phyloP scores from a whole-genome alignment of 2,888 invertebrate genomes.

The Thereva nobilitata region DNA sequence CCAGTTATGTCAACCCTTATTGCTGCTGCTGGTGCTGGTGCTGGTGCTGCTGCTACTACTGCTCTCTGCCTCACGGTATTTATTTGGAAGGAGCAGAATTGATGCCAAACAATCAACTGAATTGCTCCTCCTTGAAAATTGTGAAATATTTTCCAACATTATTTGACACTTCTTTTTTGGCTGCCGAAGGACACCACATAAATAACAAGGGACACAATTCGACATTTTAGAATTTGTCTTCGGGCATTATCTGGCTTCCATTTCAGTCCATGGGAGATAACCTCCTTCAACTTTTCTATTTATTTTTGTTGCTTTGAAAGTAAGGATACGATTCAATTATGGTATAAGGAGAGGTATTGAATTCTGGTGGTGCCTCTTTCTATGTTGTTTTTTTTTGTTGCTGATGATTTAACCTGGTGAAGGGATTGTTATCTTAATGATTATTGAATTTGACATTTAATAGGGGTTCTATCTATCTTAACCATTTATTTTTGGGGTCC shows the following conservation, averaged over 20 bases:
- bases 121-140: constrained; percentile 28
- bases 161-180: constrained; percentile 24
- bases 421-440: too few species aligned
- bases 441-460: too few species aligned
- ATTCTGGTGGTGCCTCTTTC: too few species aligned
- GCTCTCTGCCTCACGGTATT: not conserved
- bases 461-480: too few species aligned
- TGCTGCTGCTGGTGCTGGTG: constrained; percentile 20
- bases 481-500: too few species aligned
- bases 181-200: constrained; percentile 14
- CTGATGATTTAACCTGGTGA: too few species aligned
- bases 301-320: too few species aligned
- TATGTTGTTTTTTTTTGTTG: too few species aligned
- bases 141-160: constrained; percentile 34
- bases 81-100: constrained; percentile 19
- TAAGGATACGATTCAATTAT: too few species aligned
- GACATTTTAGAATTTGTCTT: constrained; percentile 14
- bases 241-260: constrained; percentile 8
- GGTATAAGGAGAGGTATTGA: too few species aligned
- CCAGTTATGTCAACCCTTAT: constrained; percentile 14
- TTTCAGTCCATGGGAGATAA: not conserved
- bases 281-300: too few species aligned
- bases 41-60: not conserved
- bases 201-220: constrained; percentile 10
- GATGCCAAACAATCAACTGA: constrained; percentile 33